Conservation (phyloP, 1,140 invertebrate species). For the Drosophila funebris region DNA sequence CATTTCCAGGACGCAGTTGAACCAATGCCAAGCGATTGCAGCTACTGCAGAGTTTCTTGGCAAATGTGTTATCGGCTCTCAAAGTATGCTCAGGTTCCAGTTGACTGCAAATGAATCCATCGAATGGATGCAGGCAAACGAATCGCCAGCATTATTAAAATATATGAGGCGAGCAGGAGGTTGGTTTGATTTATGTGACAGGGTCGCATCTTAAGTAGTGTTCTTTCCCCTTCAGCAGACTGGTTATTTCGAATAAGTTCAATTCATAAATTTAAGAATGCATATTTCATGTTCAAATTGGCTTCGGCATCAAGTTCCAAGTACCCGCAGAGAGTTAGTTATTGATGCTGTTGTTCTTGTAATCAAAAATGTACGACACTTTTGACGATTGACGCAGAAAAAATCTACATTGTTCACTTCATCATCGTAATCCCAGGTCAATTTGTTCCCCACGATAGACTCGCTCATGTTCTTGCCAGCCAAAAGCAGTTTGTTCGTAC, state of each 20-base stretch:
- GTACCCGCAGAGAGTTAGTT: not conserved
- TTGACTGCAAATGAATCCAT: conserved; percentile 63
- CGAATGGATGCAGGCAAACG: conserved; percentile 37
- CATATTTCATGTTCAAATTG: conserved; percentile 71
- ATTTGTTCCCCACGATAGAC: too few species aligned
- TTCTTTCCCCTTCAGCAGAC: not conserved
- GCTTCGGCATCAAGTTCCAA: not conserved
- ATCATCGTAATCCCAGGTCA: too few species aligned
- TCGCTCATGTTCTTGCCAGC: too few species aligned
- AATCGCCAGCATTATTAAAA: conserved; percentile 48
- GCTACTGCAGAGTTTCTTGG: conserved; percentile 52
- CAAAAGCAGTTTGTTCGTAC: too few species aligned
- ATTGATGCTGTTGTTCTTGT: conserved; percentile 42
- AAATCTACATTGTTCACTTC: conserved; percentile 33
- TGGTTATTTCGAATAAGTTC: not conserved
- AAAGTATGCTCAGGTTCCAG: conserved; percentile 41
- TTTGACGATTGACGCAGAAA: conserved; percentile 72
- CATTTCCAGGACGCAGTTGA: conserved; percentile 41
- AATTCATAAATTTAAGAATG: conserved; percentile 10
- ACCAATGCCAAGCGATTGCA: conserved; percentile 48
- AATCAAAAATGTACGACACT: conserved; percentile 77
- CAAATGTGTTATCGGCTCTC: conserved; percentile 66
- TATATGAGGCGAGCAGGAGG: conserved; percentile 26
- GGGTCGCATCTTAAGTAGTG: not conserved
- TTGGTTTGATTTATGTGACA: conserved; percentile 45